Evolutionary conservation across 2,888 invertebrate species (phyloP), one percentile per base, ranked within the genome.

Genomic region (Drosophila borborema): DNA sequence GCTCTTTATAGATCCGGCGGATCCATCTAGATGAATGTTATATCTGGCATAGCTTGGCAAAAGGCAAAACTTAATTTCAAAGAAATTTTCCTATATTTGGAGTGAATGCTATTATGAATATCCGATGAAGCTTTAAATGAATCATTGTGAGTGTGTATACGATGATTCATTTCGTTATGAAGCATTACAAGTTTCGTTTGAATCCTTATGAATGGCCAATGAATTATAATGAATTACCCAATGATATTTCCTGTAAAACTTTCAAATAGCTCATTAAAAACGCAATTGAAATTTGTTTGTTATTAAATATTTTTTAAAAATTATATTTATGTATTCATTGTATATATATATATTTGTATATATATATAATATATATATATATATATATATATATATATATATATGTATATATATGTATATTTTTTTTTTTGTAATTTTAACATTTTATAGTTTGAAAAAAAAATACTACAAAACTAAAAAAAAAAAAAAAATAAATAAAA

Each of bases 61-160:
- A 51, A 51, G 49, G 31, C 10, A 9, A 65, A 40, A 56, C 28
- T 54, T 62, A 65, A 65, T 65, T 75, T 61, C 31, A 36, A 64
- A 23, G 48, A 16, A 51, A 46, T 58, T 34, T 7, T n/a, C 16
- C 5, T 48, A 20, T 9, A 59, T 62, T 67, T n/a, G 41, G 64
- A 40, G 45, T 62, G 14, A 34, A 51, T 61, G 54, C 9, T 10
- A n/a, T 14, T 8, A 28, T 49, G 28, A 65, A 46, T 49, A 54
- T 60, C 23, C 10, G 40, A 55, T 36, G 51, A 36, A 18, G 34
- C 7, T n/a, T 3, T 12, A 0, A 31, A 49, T 62, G 53, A 53
- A 38, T 38, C 18, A 53, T 49, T 20, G 2, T 28, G 28, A 14
- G 9, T 8, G 46, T 20, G 49, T 31, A 10, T 49, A 23, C n/a